Conservation (phyloP, 2,113 vertebrate genomes). For the Oriolus oriolus region DNA sequence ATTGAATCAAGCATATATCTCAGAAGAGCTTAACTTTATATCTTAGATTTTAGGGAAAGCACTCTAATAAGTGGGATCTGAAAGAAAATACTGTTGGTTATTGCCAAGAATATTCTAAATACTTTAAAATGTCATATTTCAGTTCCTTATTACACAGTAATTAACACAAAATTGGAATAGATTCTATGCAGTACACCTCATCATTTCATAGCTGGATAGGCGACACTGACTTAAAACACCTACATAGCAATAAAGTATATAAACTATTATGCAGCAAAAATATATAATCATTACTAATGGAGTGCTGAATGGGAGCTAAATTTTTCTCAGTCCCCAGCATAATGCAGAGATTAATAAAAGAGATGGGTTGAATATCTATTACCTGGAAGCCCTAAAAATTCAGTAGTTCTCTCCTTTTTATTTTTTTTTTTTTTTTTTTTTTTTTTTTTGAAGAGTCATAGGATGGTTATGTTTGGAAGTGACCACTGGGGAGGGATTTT, state of each 20-base stretch:
- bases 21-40: background rate
- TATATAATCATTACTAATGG: background rate
- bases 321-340: background rate
- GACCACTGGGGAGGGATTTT: accelerated
- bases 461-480: background rate
- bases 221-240: background rate
- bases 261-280: background rate
- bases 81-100: background rate
- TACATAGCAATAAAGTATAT: background rate
- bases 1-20: background rate
- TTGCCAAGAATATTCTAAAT: background rate
- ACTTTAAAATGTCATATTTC: background rate
- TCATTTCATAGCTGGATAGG: background rate
- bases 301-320: background rate
- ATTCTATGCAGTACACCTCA: background rate
- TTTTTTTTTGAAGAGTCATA: background rate
- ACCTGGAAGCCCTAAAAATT: background rate
- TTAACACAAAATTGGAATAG: background rate
- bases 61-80: background rate
- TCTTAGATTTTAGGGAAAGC: background rate
- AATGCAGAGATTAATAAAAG: background rate
- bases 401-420: accelerated
- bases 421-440: background rate
- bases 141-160: background rate
- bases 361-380: background rate